Conservation (phyloP, 2,797 vertebrate genomes). For the Sebastes trivittatus region DNA sequence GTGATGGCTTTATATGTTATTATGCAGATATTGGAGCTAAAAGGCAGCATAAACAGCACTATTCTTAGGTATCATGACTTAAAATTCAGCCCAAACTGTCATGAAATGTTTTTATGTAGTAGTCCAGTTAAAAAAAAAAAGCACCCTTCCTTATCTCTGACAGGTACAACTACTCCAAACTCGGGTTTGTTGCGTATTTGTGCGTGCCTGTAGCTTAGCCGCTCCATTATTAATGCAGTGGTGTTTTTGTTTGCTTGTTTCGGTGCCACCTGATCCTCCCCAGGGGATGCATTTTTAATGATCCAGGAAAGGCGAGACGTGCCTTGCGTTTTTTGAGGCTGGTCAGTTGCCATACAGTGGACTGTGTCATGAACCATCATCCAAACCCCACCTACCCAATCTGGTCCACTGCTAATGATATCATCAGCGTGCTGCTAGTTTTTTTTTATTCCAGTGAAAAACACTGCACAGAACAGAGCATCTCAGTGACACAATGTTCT, state of each 20-base stretch:
- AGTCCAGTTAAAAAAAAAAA: not conserved
- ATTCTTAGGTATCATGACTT: not conserved
- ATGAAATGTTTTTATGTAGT: not conserved
- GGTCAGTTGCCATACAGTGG: conserved; percentile 36
- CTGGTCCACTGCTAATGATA: conserved; percentile 42
- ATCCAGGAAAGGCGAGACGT: conserved; percentile 71
- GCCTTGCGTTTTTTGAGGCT: conserved; percentile 45
- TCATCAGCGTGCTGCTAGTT: conserved; percentile 22
- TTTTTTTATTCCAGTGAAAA: conserved; percentile 31
- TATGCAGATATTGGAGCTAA: not conserved
- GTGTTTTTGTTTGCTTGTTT: conserved; percentile 79
- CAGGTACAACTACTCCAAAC: conserved; percentile 15
- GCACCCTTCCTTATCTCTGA: conserved; percentile 1
- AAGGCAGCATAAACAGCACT: not conserved
- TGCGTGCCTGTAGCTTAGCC: conserved; percentile 21
- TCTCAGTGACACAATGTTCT: conserved; percentile 61
- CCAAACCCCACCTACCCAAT: conserved; percentile 11
- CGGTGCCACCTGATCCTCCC: conserved; percentile 69
- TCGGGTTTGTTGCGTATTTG: not conserved
- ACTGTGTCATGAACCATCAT: conserved; percentile 35
- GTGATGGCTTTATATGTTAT: not conserved
- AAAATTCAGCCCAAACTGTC: not conserved
- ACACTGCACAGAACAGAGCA: conserved; percentile 1
- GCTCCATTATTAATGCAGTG: conserved; percentile 75
- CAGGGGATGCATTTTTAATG: conserved; percentile 78